Evolutionary conservation across 2,888 invertebrate species (phyloP), one percentile per base, ranked within the genome.

Genomic region (Ophonus ardosiacus): DNA sequence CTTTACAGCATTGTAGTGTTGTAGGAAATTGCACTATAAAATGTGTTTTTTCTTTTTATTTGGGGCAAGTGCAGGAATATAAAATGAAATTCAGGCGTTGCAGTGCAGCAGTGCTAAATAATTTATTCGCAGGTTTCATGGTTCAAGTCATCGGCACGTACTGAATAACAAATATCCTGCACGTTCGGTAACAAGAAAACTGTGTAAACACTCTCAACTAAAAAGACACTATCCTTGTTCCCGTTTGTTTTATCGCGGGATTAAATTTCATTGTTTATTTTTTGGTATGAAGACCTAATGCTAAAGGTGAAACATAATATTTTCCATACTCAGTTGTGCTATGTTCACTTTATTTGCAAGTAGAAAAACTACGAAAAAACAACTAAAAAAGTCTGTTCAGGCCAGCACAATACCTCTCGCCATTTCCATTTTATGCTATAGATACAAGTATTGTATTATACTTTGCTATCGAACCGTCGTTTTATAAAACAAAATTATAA

Each of bases 41-140:
- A 7, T 38, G 31, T 6, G 38, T 2, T 43, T 74, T 74, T 74
- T 74, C 18, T 51, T 74, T 74, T 74, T 43, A 74, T 40, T 74
- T 74, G 8, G 6, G 15, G 43, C 71, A 74, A 40, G 71, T 74
- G 18, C 18, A 40, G 71, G 71, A 74, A 74, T 68, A 68, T 68
- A 68, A 31, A 74, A 74, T 74, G 43, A 74, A 43, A 74, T 74
- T 74, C 71, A 18, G 17, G 24, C 71, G 43, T 43, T 74, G 17
- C 71, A 21, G 40, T 74, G 17, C 71, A 43, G 40, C 3, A 3
- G 71, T 74, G 18, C 18, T 74, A 51, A 74, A 74, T 74, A 43
- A 74, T 74, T 74, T 74, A 74, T 74, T 74, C 71, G 17, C 18
- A 74, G 43, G 71, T 74, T 74, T 74, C 71, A 74, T 74, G 71